phyloP scores from a whole-genome alignment of 2,113 vertebrate genomes.

The Regulus satrapa region DNA sequence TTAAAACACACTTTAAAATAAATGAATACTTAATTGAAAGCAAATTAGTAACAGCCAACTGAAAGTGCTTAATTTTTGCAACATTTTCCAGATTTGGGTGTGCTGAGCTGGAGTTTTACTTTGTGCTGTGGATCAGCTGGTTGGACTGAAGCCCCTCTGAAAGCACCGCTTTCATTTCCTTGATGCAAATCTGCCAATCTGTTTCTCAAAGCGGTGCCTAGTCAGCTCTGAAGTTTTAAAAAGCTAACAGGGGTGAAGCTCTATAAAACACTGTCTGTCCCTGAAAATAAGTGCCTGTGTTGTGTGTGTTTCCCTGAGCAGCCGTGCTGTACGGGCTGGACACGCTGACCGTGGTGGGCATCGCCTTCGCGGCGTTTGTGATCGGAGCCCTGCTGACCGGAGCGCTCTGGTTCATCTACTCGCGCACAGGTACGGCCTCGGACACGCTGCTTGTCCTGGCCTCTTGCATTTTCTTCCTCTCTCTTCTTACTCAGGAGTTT shows the following conservation, averaged over 20 bases:
- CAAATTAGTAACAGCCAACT: background rate
- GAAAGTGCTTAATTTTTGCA: background rate
- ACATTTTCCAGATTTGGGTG: background rate
- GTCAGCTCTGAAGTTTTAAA: background rate
- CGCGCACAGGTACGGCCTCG: constrained; percentile 84
- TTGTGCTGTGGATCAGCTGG: background rate
- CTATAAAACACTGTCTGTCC: accelerated
- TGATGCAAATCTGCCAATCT: background rate
- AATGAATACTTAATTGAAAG: background rate
- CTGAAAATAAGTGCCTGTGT: background rate
- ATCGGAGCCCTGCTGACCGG: constrained; percentile 92
- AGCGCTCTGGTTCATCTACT: constrained; percentile 96
- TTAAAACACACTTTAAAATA: background rate
- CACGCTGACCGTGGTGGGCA: constrained; percentile 91
- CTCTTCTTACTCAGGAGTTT: background rate
- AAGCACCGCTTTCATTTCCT: background rate
- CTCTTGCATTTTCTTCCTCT: background rate
- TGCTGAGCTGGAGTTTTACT: constrained; percentile 2
- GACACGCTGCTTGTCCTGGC: background rate
- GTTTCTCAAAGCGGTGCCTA: background rate
- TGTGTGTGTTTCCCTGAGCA: constrained; percentile 40
- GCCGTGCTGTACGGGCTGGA: constrained; percentile 82
- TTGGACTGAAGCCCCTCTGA: background rate
- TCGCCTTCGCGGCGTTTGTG: constrained; percentile 91
- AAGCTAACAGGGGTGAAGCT: background rate